Evolutionary conservation across 2,113 vertebrate species (phyloP), one percentile per base, ranked within the genome.

Genomic region (Neopipo cinnamomea): DNA sequence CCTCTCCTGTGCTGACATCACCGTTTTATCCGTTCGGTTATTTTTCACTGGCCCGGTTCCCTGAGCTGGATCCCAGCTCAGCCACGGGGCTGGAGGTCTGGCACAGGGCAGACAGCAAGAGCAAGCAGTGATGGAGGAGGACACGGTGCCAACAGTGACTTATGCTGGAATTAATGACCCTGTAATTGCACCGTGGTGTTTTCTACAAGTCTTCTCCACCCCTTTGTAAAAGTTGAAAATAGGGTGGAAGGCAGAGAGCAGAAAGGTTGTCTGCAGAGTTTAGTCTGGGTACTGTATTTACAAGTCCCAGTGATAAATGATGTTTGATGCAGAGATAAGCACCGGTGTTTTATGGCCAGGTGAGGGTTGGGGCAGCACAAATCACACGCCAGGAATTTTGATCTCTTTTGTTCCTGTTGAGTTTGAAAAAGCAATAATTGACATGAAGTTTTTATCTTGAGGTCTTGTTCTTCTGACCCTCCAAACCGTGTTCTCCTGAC

Each of bases 1-100:
- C 81, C 76, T 89, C 77, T 75, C 65, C 50, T 8, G 47, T 47
- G 92, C 96, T 95, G 88, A 79, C 85, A 7, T 65, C 79, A 22
- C 81, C 52, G 5, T 63, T 74, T 19, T 23, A 73, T 87, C 4
- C 7, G 66, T 42, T 84, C 12, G 7, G 68, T 73, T 79, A 23
- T 59, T 68, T 72, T 35, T 61, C 50, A 44, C 95, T 95, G 93
- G 93, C 61, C n/a, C 41, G 5, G 16, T 17, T 91, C 70, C 89
- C 87, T 81, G 77, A 20, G 47, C 73, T 30, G 87, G 80, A 46
- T 87, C 87, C 3, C 86, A 44, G 10, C 83, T 62, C 83, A 1
- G 72, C 35, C 15, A 0, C 72, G 49, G 79, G 33, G 3, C 71
- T 25, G 41, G 0, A 7, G 28, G 12, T 46, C 87, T 94, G 89